These are phyloP conservation scores for Philopotamus ludificatus DNA, from an alignment of 1,140 invertebrate species.

Conservation along the genomic window DNA sequence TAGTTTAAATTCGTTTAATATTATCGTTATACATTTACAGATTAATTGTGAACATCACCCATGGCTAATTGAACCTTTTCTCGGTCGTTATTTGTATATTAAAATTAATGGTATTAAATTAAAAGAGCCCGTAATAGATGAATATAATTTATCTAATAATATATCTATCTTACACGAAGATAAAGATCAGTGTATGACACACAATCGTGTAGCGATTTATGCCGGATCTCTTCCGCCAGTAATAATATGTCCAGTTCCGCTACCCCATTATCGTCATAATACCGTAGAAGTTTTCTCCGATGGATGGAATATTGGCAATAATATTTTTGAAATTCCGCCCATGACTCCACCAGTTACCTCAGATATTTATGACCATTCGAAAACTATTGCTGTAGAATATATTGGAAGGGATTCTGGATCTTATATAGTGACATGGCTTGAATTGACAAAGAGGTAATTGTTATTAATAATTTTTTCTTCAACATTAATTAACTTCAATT, in stretches of 20 bases:
- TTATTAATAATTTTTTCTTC: not conserved
- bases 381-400: slow-evolving; percentile 75
- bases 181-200: slow-evolving; percentile 62
- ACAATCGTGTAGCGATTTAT: slow-evolving; percentile 71
- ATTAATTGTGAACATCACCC: slow-evolving; percentile 73
- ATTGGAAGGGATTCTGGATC: slow-evolving; percentile 70
- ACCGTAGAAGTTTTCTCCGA: slow-evolving; percentile 80
- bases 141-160: slow-evolving; percentile 53
- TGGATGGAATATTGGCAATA: slow-evolving; percentile 61
- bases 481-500: too few relatives aligned
- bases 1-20: too few relatives aligned
- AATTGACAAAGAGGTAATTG: slow-evolving; percentile 62
- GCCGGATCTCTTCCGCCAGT: slow-evolving; percentile 63
- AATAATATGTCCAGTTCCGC: slow-evolving; percentile 70
- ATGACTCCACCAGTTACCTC: slow-evolving; percentile 57
- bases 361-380: slow-evolving; percentile 59
- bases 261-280: slow-evolving; percentile 57
- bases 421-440: slow-evolving; percentile 80
- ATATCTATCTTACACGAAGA: slow-evolving; percentile 54
- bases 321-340: slow-evolving; percentile 50
- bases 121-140: slow-evolving; percentile 54
- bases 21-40: slow-evolving; percentile 53
- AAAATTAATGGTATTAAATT: slow-evolving; percentile 66
- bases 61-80: slow-evolving; percentile 75
- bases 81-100: slow-evolving; percentile 68